These are phyloP conservation scores for Polymixis flavicincta DNA, from an alignment of 2,888 invertebrate genomes.

Conservation along the genomic window DNA sequence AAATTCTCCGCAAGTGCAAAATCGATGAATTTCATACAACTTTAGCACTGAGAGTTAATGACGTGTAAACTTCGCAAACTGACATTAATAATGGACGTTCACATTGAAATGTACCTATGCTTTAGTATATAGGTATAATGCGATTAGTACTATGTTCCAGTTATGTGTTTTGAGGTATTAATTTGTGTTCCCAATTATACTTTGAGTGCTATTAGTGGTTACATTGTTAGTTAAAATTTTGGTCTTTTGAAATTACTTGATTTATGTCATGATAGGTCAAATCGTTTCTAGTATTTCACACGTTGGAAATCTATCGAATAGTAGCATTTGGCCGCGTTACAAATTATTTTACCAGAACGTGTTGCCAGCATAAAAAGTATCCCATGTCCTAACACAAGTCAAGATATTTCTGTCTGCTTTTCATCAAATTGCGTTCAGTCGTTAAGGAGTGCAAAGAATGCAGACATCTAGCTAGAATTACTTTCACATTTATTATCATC, in stretches of 20 bases:
- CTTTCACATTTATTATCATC: not conserved
- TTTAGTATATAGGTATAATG: slow-evolving; percentile 5
- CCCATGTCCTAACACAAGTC: too few relatives aligned
- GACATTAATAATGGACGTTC: slow-evolving; percentile 71
- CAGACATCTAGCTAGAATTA: not conserved
- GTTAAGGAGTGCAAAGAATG: not conserved
- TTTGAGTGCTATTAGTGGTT: slow-evolving; percentile 16
- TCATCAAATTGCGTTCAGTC: too few relatives aligned
- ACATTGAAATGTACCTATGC: slow-evolving; percentile 26
- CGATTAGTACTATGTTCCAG: slow-evolving; percentile 40
- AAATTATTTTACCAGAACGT: too few relatives aligned
- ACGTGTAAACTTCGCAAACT: slow-evolving; percentile 76
- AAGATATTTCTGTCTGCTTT: too few relatives aligned
- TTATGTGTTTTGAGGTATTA: slow-evolving; percentile 11
- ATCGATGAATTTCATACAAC: slow-evolving; percentile 69
- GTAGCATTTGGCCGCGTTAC: too few relatives aligned
- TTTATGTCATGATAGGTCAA: not conserved
- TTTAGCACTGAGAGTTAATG: slow-evolving; percentile 72
- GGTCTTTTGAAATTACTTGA: not conserved
- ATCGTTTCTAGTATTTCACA: not conserved
- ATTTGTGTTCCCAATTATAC: slow-evolving; percentile 31
- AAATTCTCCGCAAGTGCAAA: slow-evolving; percentile 62
- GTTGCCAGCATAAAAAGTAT: not conserved
- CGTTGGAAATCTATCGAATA: too few relatives aligned
- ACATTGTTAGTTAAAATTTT: slow-evolving; percentile 1